Evolutionary conservation across 2,888 invertebrate genomes (phyloP).

Genomic region (Perizoma flavofasciatum): DNA sequence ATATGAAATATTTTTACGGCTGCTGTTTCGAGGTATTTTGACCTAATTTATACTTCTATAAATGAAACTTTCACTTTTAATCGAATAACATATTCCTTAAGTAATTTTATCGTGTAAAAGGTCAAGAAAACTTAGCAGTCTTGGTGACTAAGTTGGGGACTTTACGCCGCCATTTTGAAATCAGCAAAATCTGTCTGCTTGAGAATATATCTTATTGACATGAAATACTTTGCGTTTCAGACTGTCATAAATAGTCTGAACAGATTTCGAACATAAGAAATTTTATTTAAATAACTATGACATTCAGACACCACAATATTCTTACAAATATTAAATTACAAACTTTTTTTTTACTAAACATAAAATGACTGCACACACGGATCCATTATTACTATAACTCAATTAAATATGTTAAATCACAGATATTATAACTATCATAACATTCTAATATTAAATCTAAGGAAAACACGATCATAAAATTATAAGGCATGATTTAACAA

Average conservation of each 20-base stretch:
- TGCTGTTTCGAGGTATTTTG: too few species aligned
- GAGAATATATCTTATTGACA: not conserved
- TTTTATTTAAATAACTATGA: not conserved
- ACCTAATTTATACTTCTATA: too few species aligned
- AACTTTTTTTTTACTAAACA: not conserved
- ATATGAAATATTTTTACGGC: too few species aligned
- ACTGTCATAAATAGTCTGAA: not conserved
- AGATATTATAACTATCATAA: constrained; percentile 32
- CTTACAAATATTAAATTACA: constrained; percentile 12
- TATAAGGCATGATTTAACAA: constrained; percentile 25
- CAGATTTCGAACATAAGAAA: not conserved
- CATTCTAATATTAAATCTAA: constrained; percentile 11
- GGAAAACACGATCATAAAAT: constrained; percentile 20
- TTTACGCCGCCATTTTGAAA: not conserved
- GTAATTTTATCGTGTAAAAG: too few species aligned
- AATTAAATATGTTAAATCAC: constrained; percentile 37
- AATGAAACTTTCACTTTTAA: not conserved
- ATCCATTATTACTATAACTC: constrained; percentile 5
- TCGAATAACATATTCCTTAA: not conserved
- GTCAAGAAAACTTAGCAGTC: too few species aligned
- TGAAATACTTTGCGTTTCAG: not conserved
- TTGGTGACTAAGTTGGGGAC: too few species aligned
- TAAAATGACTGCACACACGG: constrained; percentile 5
- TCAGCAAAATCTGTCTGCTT: not conserved
- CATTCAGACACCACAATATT: constrained; percentile 6